Percentiles rank a stretch among this genome's conserved stretches.
These are phyloP conservation scores for Andrena bicolor DNA, from an alignment of 2,888 invertebrate genomes.

Conservation along the genomic window DNA sequence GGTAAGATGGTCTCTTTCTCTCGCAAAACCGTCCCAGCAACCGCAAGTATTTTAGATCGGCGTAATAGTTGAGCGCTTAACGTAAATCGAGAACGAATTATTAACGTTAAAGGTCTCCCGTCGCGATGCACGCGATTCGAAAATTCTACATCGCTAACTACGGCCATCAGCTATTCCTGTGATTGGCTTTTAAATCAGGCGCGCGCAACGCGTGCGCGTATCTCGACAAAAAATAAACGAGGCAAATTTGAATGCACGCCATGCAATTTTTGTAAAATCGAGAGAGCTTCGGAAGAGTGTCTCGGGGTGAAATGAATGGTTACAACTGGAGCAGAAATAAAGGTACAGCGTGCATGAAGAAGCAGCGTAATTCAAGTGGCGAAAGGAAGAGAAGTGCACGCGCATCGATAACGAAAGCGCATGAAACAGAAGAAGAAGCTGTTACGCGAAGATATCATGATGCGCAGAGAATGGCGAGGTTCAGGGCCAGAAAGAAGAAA, in stretches of 20 bases:
- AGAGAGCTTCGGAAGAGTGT: background rate
- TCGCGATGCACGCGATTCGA: constrained; percentile 23
- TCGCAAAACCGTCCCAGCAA: background rate
- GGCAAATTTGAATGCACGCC: constrained; percentile 25
- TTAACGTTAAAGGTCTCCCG: constrained; percentile 18
- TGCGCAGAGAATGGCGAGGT: constrained; percentile 79
- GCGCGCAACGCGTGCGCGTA: constrained; percentile 21
- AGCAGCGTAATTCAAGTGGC: background rate
- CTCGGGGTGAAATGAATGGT: constrained; percentile 34
- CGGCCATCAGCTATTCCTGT: constrained; percentile 32
- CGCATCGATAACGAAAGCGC: constrained; percentile 62
- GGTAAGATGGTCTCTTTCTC: constrained; percentile 4
- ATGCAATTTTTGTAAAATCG: background rate
- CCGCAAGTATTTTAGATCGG: background rate
- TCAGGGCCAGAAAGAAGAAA: constrained; percentile 75
- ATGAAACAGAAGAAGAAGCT: constrained; percentile 78
- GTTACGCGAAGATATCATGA: constrained; percentile 76
- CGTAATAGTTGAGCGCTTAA: background rate
- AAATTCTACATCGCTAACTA: constrained; percentile 5
- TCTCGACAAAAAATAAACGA: background rate
- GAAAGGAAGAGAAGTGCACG: constrained; percentile 36
- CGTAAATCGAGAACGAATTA: background rate
- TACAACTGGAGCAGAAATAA: constrained; percentile 14
- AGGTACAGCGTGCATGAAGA: background rate
- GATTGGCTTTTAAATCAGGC: constrained; percentile 22